Percentiles rank a stretch among this genome's conserved stretches.
These are phyloP conservation scores for Troglohyphantes excavatus DNA, from an alignment of 2,888 invertebrate genomes.

Conservation along the genomic window DNA sequence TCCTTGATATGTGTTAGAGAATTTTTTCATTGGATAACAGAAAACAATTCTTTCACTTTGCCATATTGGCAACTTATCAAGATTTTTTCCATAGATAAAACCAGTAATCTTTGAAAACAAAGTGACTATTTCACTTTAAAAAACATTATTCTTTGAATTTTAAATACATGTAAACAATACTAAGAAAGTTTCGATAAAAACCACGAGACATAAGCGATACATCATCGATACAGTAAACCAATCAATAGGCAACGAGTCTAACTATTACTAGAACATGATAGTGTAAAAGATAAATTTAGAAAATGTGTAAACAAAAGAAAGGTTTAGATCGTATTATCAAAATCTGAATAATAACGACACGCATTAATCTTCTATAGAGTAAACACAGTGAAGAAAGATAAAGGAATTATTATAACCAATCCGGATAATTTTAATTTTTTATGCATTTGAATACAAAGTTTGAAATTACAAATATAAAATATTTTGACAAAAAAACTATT, in stretches of 20 bases:
- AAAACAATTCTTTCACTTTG: too few species aligned
- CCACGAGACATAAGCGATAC: neutral
- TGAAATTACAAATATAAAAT: too few species aligned
- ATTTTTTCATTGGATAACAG: too few species aligned
- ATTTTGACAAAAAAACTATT: too few species aligned
- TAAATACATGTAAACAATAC: conserved; percentile 18
- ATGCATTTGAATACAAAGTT: too few species aligned
- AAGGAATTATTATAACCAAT: too few species aligned
- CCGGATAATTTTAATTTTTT: too few species aligned
- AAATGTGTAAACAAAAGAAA: neutral
- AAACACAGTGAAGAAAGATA: neutral
- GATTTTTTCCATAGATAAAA: neutral
- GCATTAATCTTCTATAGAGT: neutral
- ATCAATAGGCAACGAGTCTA: neutral
- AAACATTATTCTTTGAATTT: neutral
- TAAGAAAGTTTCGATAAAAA: neutral
- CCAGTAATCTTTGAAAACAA: neutral
- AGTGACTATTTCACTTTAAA: neutral
- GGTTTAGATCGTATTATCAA: neutral
- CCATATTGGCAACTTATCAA: too few species aligned
- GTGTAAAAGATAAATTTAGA: neutral
- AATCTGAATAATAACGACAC: neutral
- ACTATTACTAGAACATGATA: neutral
- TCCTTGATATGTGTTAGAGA: too few species aligned
- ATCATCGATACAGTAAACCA: neutral